These are phyloP conservation scores for Scophthalmus maximus DNA, from an alignment of 2,113 vertebrate genomes.

Conservation along the genomic window DNA sequence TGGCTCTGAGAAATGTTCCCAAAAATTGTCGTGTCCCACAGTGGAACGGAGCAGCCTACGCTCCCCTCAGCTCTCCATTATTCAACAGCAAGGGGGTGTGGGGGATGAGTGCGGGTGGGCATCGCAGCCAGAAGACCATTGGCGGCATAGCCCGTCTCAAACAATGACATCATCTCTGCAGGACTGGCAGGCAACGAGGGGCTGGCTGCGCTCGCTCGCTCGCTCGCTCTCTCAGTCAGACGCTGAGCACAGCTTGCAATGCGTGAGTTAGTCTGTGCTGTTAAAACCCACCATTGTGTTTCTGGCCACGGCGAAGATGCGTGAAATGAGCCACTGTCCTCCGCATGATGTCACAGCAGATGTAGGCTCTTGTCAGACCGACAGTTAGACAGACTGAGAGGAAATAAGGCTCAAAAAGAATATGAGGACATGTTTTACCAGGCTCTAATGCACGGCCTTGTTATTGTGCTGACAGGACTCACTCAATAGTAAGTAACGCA, in stretches of 20 bases:
- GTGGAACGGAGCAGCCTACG: slow-evolving; percentile 12
- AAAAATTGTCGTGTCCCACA: not conserved
- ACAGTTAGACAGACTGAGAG: no score
- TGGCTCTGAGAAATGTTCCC: not conserved
- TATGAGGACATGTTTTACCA: not conserved
- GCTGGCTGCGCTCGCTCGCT: slow-evolving; percentile 12
- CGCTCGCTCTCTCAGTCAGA: no score
- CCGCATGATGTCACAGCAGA: slow-evolving; percentile 1
- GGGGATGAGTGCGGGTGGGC: not conserved
- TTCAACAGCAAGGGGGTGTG: slow-evolving; percentile 36
- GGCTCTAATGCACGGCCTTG: not conserved
- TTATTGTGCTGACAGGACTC: not conserved
- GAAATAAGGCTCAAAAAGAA: not conserved
- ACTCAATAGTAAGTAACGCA: not conserved
- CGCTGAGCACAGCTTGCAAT: slow-evolving; percentile 37
- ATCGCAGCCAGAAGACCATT: slow-evolving; percentile 30
- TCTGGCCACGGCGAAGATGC: not conserved
- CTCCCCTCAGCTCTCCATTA: slow-evolving; percentile 59
- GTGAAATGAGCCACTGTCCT: not conserved
- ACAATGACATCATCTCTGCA: slow-evolving; percentile 84
- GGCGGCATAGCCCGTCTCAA: slow-evolving; percentile 35
- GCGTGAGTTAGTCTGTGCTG: slow-evolving; percentile 12
- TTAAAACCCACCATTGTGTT: slow-evolving; percentile 14
- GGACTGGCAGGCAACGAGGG: slow-evolving; percentile 63
- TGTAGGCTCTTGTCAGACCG: not conserved